Conservation (phyloP, 2,888 invertebrate genomes). For the Dolomedes plantarius region DNA sequence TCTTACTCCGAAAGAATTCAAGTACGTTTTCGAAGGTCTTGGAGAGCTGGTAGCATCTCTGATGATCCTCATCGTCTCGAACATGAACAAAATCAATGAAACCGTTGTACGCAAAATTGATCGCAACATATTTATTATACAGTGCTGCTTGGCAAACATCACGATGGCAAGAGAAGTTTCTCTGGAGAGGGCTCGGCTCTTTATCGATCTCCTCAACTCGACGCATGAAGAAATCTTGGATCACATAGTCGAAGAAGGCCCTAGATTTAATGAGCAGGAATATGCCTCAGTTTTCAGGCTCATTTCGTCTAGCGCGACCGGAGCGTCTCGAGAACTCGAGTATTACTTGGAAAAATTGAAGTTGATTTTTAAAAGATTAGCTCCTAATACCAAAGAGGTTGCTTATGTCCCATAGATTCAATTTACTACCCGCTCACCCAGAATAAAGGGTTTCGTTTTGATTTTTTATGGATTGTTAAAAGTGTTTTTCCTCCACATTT, state of each 20-base stretch:
- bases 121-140: constrained; percentile 88
- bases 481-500: no score
- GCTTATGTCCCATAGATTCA: neutral
- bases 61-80: constrained; percentile 87
- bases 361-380: constrained; percentile 27
- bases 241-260: constrained; percentile 42
- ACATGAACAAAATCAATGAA: constrained; percentile 87
- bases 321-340: neutral
- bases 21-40: constrained; percentile 93
- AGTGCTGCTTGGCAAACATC: constrained; percentile 86
- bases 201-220: constrained; percentile 88
- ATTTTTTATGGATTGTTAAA: neutral
- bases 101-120: constrained; percentile 87
- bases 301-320: neutral
- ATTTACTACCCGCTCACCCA: neutral
- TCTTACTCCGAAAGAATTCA: constrained; percentile 77
- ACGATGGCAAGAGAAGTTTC: constrained; percentile 88
- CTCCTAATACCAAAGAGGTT: neutral
- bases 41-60: constrained; percentile 89
- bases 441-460: neutral
- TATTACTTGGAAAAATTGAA: constrained; percentile 19
- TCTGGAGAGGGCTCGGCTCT: constrained; percentile 91
- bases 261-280: constrained; percentile 33
- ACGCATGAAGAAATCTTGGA: constrained; percentile 47
- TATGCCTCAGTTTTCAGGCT: constrained; percentile 39